These are phyloP conservation scores for Smutsia gigantea DNA, from an alignment of 2,797 vertebrate genomes.

Conservation along the genomic window DNA sequence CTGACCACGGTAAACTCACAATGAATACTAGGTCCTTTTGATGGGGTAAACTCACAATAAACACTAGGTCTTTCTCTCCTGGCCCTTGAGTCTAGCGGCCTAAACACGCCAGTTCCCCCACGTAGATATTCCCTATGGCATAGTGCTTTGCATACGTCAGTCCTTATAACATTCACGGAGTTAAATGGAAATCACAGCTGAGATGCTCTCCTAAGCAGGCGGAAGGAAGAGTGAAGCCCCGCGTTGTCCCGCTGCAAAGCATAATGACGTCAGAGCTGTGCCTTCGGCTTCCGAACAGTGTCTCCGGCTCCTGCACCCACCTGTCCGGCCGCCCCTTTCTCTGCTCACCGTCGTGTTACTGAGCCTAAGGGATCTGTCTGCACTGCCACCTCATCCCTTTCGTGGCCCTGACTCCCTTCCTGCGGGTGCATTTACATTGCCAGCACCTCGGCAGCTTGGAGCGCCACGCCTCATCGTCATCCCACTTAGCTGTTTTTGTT, in stretches of 20 bases:
- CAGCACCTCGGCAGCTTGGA: neutral
- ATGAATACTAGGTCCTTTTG: neutral
- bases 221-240: neutral
- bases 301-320: neutral
- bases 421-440: too few relatives aligned
- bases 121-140: neutral
- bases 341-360: neutral
- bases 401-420: neutral
- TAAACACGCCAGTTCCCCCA: neutral
- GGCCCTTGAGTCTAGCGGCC: neutral
- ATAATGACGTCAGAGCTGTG: neutral
- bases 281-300: neutral
- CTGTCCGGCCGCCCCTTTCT: neutral
- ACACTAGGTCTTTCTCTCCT: neutral
- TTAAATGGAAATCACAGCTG: constrained; percentile 9
- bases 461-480: neutral
- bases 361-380: neutral
- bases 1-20: neutral
- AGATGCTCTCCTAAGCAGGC: neutral
- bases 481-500: neutral
- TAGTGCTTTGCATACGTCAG: neutral
- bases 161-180: neutral
- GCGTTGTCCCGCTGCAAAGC: neutral
- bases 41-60: neutral
- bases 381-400: neutral